Evolutionary conservation across 2,797 vertebrate genomes (phyloP).

Genomic region (Bryconaethiops microstoma): DNA sequence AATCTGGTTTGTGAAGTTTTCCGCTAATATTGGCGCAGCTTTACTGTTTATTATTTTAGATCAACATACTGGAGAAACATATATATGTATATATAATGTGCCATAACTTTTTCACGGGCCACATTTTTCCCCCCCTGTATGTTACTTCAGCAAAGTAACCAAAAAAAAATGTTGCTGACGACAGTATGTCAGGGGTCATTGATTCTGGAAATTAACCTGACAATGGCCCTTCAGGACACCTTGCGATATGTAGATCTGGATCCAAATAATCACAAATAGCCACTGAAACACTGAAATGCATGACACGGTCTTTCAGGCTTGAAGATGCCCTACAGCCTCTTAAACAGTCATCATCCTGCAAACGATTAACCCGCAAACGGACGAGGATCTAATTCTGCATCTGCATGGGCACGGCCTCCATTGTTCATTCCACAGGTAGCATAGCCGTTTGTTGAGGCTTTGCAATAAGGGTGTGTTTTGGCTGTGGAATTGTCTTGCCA

Average conservation of each 20-base stretch:
- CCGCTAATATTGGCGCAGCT: too few relatives aligned
- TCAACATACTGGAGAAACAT: too few relatives aligned
- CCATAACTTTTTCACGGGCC: too few relatives aligned
- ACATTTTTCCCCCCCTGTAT: too few relatives aligned
- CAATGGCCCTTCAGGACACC: not conserved
- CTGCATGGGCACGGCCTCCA: not conserved
- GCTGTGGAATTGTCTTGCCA: slow-evolving; percentile 29
- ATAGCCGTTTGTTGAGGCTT: slow-evolving; percentile 42
- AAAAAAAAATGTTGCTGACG: too few relatives aligned
- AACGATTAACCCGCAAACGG: not conserved
- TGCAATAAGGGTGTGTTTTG: slow-evolving; percentile 45
- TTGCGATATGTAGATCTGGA: not conserved
- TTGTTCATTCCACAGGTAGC: slow-evolving; percentile 23
- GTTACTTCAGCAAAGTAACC: too few relatives aligned
- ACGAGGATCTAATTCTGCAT: not conserved
- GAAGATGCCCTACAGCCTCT: not conserved
- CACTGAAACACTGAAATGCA: not conserved
- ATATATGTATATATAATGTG: too few relatives aligned
- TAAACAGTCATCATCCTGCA: not conserved
- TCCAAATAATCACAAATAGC: not conserved
- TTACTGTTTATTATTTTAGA: too few relatives aligned
- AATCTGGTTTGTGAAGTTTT: too few relatives aligned
- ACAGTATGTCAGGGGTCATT: not conserved
- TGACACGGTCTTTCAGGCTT: too few relatives aligned
- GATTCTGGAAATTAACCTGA: not conserved